phyloP scores from a whole-genome alignment of 2,888 invertebrate genomes.

The Acleris sparsana region DNA sequence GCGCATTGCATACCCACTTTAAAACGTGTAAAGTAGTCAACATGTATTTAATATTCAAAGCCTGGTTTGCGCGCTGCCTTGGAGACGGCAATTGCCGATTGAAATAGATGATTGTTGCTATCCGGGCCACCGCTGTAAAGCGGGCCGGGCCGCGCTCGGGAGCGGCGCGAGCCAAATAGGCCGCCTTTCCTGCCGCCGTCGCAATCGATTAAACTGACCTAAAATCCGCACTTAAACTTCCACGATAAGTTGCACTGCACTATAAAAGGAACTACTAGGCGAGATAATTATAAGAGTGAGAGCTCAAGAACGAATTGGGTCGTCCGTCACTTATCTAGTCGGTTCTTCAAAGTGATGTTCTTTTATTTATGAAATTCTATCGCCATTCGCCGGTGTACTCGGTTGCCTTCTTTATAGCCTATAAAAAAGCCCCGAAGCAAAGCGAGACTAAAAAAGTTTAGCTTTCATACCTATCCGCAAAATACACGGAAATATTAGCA shows the following conservation, averaged over 20 bases:
- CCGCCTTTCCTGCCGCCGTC: constrained; percentile 69
- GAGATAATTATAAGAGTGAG: too few species aligned
- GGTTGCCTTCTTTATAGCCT: too few species aligned
- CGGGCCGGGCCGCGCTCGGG: constrained; percentile 33
- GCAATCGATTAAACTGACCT: constrained; percentile 61
- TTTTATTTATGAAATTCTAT: too few species aligned
- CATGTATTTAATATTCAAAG: neutral
- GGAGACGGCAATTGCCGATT: constrained; percentile 5
- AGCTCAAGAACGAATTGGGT: too few species aligned
- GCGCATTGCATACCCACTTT: neutral
- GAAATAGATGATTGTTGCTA: constrained; percentile 25
- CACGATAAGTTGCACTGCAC: neutral
- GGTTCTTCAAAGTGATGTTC: too few species aligned
- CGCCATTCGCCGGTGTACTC: too few species aligned
- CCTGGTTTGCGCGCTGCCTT: neutral
- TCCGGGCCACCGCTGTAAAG: constrained; percentile 25
- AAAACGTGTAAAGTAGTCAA: too few species aligned
- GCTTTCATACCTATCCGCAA: too few species aligned
- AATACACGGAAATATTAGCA: too few species aligned
- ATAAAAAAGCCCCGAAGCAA: too few species aligned
- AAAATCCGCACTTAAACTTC: constrained; percentile 41
- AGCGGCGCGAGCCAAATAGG: constrained; percentile 64
- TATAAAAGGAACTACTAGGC: neutral
- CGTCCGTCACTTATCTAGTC: too few species aligned
- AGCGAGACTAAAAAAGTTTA: too few species aligned